Conservation (phyloP, 35 echinoderm and acorn worm species). For the Patiria miniata region DNA sequence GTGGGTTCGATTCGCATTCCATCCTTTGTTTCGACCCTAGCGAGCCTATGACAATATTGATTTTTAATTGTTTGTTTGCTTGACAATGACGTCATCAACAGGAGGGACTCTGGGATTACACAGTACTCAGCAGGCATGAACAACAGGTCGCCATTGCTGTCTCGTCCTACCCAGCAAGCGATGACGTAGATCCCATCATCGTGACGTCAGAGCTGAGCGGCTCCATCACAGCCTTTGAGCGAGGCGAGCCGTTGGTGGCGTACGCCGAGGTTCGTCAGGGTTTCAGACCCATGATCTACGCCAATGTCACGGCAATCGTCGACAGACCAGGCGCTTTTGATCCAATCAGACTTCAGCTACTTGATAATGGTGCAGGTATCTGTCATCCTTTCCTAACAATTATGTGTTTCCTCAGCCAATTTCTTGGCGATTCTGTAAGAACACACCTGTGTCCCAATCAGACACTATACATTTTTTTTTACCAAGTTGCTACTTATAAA, state of each 20-base stretch:
- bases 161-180: slow-evolving; percentile 35
- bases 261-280: slow-evolving; percentile 48
- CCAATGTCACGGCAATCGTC: slow-evolving; percentile 24
- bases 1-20: too few relatives aligned
- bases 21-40: too few relatives aligned
- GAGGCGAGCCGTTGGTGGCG: slow-evolving; percentile 48
- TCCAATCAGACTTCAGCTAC: not conserved
- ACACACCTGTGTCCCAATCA: too few relatives aligned
- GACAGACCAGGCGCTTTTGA: slow-evolving; percentile 10
- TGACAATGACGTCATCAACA: not conserved
- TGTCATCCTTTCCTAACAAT: not conserved
- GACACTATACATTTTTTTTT: too few relatives aligned
- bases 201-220: slow-evolving; percentile 65
- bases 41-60: too few relatives aligned
- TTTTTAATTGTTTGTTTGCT: too few relatives aligned
- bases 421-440: too few relatives aligned
- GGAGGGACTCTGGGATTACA: not conserved
- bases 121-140: not conserved
- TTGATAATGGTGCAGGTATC: slow-evolving; percentile 46
- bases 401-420: too few relatives aligned
- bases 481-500: too few relatives aligned
- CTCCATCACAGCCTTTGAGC: slow-evolving; percentile 50
- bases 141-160: slow-evolving; percentile 35
- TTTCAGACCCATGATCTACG: slow-evolving; percentile 14
- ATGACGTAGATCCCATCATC: slow-evolving; percentile 54